Percentiles rank a stretch among this genome's conserved stretches.
These are phyloP conservation scores for Tribolium freemani DNA, from an alignment of 2,888 invertebrate species.

Conservation along the genomic window DNA sequence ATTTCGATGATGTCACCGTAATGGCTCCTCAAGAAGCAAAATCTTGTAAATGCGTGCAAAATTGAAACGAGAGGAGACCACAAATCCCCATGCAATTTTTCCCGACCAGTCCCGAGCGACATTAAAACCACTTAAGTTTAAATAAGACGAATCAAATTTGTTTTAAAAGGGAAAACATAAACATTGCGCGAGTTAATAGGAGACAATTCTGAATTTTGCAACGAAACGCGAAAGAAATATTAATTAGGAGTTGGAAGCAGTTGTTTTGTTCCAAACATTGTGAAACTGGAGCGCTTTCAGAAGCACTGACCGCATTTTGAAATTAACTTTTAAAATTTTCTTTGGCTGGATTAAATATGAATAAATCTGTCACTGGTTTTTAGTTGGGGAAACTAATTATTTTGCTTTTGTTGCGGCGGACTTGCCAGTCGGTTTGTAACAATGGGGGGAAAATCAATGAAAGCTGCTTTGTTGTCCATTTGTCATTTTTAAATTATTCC, in stretches of 20 bases:
- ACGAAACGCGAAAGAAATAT: not conserved
- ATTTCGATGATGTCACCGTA: slow-evolving; percentile 3
- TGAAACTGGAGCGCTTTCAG: not conserved
- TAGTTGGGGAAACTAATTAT: not conserved
- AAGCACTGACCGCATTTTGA: not conserved
- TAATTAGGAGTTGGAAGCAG: not conserved
- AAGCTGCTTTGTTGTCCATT: too few species aligned
- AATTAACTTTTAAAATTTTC: not conserved
- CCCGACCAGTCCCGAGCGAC: slow-evolving; percentile 16
- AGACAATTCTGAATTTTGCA: not conserved
- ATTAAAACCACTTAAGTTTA: slow-evolving; percentile 22
- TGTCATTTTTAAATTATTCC: too few species aligned
- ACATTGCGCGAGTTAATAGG: not conserved
- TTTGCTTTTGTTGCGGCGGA: not conserved
- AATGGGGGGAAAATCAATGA: too few species aligned
- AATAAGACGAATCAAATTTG: slow-evolving; percentile 15
- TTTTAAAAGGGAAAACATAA: not conserved
- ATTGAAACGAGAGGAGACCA: slow-evolving; percentile 25
- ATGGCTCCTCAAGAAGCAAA: slow-evolving; percentile 32
- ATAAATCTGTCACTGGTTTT: not conserved
- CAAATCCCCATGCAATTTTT: slow-evolving; percentile 31
- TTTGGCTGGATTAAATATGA: not conserved
- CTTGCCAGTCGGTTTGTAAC: too few species aligned
- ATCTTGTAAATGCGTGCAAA: slow-evolving; percentile 27
- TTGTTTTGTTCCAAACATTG: not conserved